Percentiles rank a stretch among this genome's conserved stretches.
Evolutionary conservation across 2,797 vertebrate genomes (phyloP).

Genomic region (Petrocephalus schoutedeni): DNA sequence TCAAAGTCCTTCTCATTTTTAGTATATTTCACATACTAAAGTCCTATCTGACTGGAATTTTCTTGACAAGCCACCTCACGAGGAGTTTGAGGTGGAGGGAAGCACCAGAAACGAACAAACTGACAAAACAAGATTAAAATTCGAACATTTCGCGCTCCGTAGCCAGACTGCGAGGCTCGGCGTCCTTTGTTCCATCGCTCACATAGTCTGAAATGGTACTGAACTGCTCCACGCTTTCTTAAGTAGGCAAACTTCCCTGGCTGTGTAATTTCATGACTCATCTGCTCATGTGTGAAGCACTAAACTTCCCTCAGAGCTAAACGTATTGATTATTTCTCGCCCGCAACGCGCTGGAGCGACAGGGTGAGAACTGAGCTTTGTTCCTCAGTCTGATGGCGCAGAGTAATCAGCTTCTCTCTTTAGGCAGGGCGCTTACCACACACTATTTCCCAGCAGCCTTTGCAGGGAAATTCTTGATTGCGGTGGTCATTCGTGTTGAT

Average conservation of each 20-base stretch:
- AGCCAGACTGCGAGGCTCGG: not conserved
- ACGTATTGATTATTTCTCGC: constrained; percentile 2
- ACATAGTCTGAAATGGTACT: not conserved
- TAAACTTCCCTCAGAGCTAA: not conserved
- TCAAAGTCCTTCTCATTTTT: not conserved
- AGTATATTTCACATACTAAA: not conserved
- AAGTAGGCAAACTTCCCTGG: not conserved
- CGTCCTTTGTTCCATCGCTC: not conserved
- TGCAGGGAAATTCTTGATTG: not conserved
- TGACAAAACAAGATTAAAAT: not conserved
- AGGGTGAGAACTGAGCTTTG: not conserved
- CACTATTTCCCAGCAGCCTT: not conserved
- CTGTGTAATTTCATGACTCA: constrained; percentile 16
- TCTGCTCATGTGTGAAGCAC: not conserved
- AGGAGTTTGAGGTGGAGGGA: not conserved
- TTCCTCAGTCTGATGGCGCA: not conserved
- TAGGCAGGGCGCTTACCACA: not conserved
- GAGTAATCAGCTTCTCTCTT: not conserved
- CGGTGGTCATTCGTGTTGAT: not conserved
- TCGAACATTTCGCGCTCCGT: not conserved
- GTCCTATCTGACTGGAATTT: not conserved
- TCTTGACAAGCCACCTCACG: not conserved
- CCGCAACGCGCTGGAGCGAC: not conserved
- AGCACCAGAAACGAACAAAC: not conserved
- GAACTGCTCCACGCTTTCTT: not conserved